phyloP scores from a whole-genome alignment of 2,113 vertebrate genomes.

The Sinocyclocheilus maitianheensis region DNA sequence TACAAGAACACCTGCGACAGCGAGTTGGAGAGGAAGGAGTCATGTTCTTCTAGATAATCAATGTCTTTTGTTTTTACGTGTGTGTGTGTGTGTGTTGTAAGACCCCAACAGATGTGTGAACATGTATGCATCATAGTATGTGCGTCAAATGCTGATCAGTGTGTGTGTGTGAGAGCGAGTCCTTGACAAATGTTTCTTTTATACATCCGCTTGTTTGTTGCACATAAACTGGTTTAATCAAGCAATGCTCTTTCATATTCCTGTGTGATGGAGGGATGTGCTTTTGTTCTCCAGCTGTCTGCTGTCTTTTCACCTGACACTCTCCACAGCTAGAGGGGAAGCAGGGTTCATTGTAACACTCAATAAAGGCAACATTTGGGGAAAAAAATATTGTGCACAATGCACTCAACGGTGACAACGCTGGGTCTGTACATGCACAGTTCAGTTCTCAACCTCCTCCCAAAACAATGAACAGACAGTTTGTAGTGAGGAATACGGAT shows the following conservation, averaged over 20 bases:
- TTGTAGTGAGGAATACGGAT: neutral
- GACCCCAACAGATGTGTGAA: neutral
- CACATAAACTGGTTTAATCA: neutral
- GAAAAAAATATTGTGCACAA: neutral
- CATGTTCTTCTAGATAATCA: neutral
- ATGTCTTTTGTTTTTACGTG: neutral
- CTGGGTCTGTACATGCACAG: neutral
- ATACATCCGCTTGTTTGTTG: neutral
- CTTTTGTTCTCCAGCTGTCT: neutral
- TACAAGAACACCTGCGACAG: slow-evolving; percentile 4
- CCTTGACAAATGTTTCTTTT: too few species aligned
- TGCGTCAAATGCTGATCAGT: slow-evolving; percentile 4
- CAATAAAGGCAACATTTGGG: neutral
- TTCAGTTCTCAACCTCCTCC: neutral
- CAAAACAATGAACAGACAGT: neutral
- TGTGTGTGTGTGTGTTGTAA: neutral
- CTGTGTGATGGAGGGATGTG: neutral
- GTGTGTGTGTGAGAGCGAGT: neutral
- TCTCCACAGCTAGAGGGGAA: neutral
- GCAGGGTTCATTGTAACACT: neutral
- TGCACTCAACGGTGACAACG: neutral
- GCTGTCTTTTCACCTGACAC: neutral
- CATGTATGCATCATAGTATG: neutral
- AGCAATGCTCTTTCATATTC: neutral
- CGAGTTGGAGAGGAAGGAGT: neutral